Evolutionary conservation across 2,113 vertebrate species (phyloP).

Genomic region (Octodon degus): DNA sequence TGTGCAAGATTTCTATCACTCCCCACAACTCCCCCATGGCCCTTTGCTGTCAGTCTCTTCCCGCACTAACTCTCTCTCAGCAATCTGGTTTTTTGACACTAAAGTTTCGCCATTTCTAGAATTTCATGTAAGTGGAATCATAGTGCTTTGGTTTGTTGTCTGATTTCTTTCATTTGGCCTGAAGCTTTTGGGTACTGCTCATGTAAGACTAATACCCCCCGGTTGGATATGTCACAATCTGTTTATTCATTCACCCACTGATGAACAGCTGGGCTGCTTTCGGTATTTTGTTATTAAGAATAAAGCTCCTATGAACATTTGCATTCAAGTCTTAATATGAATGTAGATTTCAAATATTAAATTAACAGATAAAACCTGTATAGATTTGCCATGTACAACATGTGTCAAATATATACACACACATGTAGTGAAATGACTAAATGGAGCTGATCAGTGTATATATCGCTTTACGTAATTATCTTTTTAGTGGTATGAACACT

Average conservation of each 20-base stretch:
- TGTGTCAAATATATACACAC: neutral
- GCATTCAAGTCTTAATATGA: neutral
- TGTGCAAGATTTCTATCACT: neutral
- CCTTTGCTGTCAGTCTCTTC: neutral
- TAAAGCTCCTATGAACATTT: conserved; percentile 31
- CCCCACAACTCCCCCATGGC: rapidly evolving
- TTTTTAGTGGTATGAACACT: neutral
- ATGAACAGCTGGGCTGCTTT: neutral
- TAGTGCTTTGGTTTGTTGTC: neutral
- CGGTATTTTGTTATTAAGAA: conserved; percentile 9
- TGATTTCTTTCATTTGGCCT: neutral
- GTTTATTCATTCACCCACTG: neutral
- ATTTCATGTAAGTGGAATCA: neutral
- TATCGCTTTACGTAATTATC: neutral
- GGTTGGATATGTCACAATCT: neutral
- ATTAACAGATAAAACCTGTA: neutral
- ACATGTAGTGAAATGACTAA: neutral
- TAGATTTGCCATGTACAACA: neutral
- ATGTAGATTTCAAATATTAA: neutral
- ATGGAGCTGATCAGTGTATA: neutral
- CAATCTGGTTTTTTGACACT: neutral
- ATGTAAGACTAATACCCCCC: too few species aligned
- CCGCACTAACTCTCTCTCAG: neutral
- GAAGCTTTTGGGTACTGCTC: neutral
- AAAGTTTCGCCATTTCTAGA: conserved; percentile 15